These are phyloP conservation scores for Microctonus brassicae DNA, from an alignment of 2,888 invertebrate genomes.

Conservation along the genomic window DNA sequence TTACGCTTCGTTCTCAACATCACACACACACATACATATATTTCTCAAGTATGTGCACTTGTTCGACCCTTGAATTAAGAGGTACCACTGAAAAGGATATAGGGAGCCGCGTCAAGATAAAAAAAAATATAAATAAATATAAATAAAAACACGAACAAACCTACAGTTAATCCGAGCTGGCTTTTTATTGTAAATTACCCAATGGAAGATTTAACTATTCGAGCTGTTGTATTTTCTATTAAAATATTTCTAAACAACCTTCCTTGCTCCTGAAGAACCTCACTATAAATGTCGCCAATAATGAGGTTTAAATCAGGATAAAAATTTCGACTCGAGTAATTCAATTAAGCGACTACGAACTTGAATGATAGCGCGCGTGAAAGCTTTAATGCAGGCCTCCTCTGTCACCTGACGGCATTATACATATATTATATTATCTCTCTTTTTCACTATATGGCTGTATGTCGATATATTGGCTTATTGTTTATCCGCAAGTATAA, in stretches of 20 bases:
- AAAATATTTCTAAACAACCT: no score
- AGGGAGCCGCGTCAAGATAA: not conserved
- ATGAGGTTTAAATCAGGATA: no score
- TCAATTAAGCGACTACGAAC: slow-evolving; percentile 66
- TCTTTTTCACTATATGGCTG: slow-evolving; percentile 41
- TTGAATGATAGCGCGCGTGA: slow-evolving; percentile 36
- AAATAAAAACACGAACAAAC: not conserved
- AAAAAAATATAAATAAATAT: not conserved
- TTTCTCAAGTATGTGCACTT: not conserved
- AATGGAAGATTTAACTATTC: no score
- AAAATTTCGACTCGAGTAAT: no score
- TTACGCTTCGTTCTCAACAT: slow-evolving; percentile 30
- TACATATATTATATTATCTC: slow-evolving; percentile 52
- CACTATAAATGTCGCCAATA: no score
- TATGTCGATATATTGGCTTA: no score
- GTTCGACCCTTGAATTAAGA: not conserved
- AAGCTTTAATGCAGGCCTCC: slow-evolving; percentile 20
- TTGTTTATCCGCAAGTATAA: not conserved
- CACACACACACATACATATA: not conserved
- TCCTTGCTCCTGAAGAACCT: no score
- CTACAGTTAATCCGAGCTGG: no score
- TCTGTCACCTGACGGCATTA: slow-evolving; percentile 65
- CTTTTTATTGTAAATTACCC: no score
- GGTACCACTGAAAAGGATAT: no score
- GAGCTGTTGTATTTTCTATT: no score